These are phyloP conservation scores for Psittacula echo DNA, from an alignment of 2,797 vertebrate species.

Conservation along the genomic window DNA sequence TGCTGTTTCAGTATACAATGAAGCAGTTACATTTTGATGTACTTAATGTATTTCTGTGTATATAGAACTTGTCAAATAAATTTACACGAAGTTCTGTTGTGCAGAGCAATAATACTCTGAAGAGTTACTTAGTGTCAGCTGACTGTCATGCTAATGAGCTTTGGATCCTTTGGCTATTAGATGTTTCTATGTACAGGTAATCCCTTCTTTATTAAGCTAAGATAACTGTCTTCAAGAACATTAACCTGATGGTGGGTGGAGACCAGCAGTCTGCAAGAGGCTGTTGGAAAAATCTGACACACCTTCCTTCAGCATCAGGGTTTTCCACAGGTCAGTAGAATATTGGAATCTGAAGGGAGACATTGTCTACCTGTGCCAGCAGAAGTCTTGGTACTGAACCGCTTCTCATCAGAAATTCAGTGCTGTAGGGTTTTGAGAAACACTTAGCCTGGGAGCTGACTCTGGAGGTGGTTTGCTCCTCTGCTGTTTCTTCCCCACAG, in stretches of 20 bases:
- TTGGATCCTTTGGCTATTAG: background rate
- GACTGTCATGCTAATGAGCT: background rate
- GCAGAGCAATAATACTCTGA: constrained; percentile 5
- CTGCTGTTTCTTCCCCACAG: background rate
- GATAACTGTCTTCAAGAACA: background rate
- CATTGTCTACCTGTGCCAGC: background rate
- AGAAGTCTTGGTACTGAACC: background rate
- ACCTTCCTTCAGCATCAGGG: background rate
- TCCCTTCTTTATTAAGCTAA: background rate
- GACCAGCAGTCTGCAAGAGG: background rate
- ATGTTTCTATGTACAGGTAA: background rate
- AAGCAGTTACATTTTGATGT: background rate
- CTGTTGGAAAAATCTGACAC: background rate
- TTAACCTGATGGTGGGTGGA: background rate
- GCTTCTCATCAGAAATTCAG: background rate
- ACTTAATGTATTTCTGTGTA: constrained; percentile 31
- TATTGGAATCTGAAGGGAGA: background rate
- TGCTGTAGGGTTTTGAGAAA: background rate
- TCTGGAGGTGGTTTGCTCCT: background rate
- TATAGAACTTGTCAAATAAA: constrained; percentile 55
- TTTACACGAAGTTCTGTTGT: constrained; percentile 43
- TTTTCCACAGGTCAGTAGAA: background rate
- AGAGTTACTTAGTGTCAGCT: background rate
- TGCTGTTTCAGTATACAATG: background rate
- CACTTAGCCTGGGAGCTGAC: background rate